A percentile compares a stretch with the other conserved stretches of the same genome.
Conservation (phyloP, 30 jellyfish, hydroid and myxozoan genomes). For the Pseudorhiza aurosa region DNA sequence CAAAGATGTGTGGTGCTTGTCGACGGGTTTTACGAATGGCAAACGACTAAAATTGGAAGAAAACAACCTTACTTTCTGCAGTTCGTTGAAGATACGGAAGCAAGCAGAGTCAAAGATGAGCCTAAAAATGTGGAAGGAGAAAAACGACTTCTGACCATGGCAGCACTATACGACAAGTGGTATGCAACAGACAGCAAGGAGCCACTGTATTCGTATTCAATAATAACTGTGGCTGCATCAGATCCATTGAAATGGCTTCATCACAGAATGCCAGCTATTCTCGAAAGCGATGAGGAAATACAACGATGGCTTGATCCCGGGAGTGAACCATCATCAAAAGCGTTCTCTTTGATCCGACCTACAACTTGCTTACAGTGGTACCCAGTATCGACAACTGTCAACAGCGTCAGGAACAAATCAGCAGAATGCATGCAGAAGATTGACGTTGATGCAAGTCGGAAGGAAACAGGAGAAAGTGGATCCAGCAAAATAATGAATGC, state of each 20-base stretch:
- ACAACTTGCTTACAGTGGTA: conserved; percentile 75
- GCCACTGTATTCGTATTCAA: conserved; percentile 76
- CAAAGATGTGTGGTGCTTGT: conserved; percentile 92
- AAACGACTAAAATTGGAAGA: conserved; percentile 26
- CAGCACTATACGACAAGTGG: conserved; percentile 86
- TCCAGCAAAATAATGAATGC: conserved; percentile 51
- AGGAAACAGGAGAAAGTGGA: conserved; percentile 15
- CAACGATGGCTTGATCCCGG: conserved; percentile 73
- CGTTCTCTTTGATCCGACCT: conserved; percentile 63
- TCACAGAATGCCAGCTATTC: conserved; percentile 96
- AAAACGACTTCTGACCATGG: conserved; percentile 74
- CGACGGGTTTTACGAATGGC: conserved; percentile 97
- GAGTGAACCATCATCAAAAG: conserved; percentile 53
- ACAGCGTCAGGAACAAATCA: conserved; percentile 81
- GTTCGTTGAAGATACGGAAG: conserved; percentile 11
- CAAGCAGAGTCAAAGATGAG: background rate
- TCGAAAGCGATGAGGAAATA: conserved; percentile 66
- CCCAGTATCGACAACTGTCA: conserved; percentile 89
- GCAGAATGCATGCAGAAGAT: conserved; percentile 78
- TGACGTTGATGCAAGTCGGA: conserved; percentile 25
- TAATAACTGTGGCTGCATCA: conserved; percentile 86
- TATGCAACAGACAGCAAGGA: conserved; percentile 30
- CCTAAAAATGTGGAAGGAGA: background rate
- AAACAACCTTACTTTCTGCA: conserved; percentile 91
- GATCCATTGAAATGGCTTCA: conserved; percentile 72